phyloP scores from a whole-genome alignment of 2,888 invertebrate species.

The Acanthococcus lagerstroemiae region DNA sequence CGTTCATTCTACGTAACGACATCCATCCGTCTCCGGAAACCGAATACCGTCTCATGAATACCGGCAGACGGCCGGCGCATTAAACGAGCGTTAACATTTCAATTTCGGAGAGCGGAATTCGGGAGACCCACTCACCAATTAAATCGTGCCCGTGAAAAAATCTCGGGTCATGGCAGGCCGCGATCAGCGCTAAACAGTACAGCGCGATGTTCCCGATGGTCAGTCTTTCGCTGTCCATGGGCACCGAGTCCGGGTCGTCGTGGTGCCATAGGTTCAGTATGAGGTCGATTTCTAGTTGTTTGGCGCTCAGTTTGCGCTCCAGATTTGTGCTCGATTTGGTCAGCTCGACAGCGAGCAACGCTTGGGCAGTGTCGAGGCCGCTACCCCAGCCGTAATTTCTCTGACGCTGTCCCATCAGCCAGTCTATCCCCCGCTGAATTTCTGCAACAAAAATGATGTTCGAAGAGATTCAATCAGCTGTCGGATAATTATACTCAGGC shows the following conservation, averaged over 20 bases:
- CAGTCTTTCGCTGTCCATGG: conserved; percentile 33
- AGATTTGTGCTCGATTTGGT: conserved; percentile 49
- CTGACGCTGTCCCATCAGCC: conserved; percentile 62
- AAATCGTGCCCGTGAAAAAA: conserved; percentile 77
- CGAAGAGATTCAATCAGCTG: too few species aligned
- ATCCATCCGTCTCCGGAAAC: too few species aligned
- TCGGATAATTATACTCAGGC: too few species aligned
- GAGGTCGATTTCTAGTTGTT: conserved; percentile 80
- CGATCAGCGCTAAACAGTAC: conserved; percentile 66
- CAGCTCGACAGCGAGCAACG: conserved; percentile 66
- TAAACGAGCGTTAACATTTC: too few species aligned
- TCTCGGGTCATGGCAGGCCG: conserved; percentile 72
- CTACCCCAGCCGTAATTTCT: conserved; percentile 64
- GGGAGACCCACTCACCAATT: conserved; percentile 49
- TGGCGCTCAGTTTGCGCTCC: conserved; percentile 66
- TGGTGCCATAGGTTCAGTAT: conserved; percentile 71
- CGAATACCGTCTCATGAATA: too few species aligned
- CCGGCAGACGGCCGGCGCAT: too few species aligned
- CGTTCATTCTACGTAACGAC: too few species aligned
- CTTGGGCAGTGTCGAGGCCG: conserved; percentile 71
- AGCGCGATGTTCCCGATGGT: conserved; percentile 63
- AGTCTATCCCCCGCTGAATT: conserved; percentile 59
- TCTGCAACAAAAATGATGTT: conserved; percentile 33
- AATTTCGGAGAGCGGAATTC: too few species aligned
- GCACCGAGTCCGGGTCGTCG: conserved; percentile 32